Conservation (phyloP, 2,888 invertebrate species). For the Mesochorus sp. region DNA sequence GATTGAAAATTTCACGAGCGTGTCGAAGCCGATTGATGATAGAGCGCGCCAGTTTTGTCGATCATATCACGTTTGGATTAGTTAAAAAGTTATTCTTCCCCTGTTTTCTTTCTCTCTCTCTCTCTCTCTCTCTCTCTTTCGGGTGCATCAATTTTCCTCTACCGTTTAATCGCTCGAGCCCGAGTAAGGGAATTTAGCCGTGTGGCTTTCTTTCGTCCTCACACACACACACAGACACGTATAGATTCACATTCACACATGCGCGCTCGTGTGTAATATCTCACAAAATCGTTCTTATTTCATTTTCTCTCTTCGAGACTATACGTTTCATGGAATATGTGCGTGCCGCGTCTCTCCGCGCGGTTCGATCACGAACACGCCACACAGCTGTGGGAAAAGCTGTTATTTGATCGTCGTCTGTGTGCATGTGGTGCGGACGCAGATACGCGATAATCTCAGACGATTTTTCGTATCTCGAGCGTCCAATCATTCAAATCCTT, state of each 20-base stretch:
- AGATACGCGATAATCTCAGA: constrained; percentile 38
- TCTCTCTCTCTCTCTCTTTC: background rate
- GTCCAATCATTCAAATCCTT: constrained; percentile 78
- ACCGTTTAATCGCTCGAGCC: constrained; percentile 47
- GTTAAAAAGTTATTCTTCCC: constrained; percentile 15
- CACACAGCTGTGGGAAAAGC: constrained; percentile 64
- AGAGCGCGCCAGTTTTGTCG: constrained; percentile 17
- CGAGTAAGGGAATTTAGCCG: constrained; percentile 39
- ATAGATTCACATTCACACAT: too few relatives aligned
- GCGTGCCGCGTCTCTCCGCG: constrained; percentile 64
- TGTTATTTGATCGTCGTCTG: constrained; percentile 75
- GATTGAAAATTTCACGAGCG: background rate
- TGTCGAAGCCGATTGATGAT: constrained; percentile 35
- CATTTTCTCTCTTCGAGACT: constrained; percentile 37
- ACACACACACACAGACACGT: too few relatives aligned
- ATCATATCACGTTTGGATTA: constrained; percentile 48
- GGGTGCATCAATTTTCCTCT: constrained; percentile 34
- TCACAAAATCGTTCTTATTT: constrained; percentile 35
- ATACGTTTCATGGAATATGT: constrained; percentile 66
- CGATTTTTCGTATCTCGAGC: constrained; percentile 58
- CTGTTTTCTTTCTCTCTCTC: background rate
- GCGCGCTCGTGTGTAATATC: background rate
- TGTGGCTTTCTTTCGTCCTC: background rate
- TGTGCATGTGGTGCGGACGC: background rate
- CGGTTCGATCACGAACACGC: constrained; percentile 71